Base-by-base conservation (phyloP, 2,888 invertebrate species). In the Druceiella hillmani region DNA sequence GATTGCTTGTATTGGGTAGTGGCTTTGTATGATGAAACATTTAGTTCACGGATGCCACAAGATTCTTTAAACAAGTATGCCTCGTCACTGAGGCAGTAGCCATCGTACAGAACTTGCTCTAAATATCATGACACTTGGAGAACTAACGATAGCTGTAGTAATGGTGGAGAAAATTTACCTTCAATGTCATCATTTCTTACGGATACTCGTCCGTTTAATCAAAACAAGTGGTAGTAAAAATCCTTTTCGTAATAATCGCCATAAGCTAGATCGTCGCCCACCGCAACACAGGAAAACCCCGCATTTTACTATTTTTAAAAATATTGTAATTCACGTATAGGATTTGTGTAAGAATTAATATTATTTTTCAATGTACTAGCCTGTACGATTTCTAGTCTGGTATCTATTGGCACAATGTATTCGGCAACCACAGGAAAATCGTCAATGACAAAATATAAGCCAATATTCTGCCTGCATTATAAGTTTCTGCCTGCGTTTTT, bases 291-390 rank as follows among this genome's bases (percentile, higher is more conserved):
- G 1, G 20, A 40, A 32, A 33, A 30, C 33, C 17, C 41, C 41
- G 30, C 46, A 44, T 46, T 48, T 44, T 36, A 43, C 43, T 36
- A 47, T 47, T 45, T 45, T 43, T 27, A 43, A 30, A 46, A 44
- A 36, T 44, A 43, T 45, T 40, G 43, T 20, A 34, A 41, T 36
- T 47, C 43, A 29, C 43, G 44, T 13, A 46, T 40, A 34, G 41
- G 46, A 40, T 43, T 37, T 37, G 36, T 34, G 28, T 42, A 40
- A 37, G 38, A 45, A 40, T 25, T 43, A 9, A 70, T 73, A 44
- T 40, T 22, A 41, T 29, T 36, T 34, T 42, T 38, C 15, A 43
- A 40, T 34, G 11, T 14, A 24, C 35, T 43, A 36, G 43, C 37
- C 34, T 35, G 38, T 39, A 41, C 12, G 32, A 16, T 15, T 37